Evolutionary conservation across 2,888 invertebrate genomes (phyloP), one percentile per base, ranked within the genome.

Genomic region (Metacarcinus magister): DNA sequence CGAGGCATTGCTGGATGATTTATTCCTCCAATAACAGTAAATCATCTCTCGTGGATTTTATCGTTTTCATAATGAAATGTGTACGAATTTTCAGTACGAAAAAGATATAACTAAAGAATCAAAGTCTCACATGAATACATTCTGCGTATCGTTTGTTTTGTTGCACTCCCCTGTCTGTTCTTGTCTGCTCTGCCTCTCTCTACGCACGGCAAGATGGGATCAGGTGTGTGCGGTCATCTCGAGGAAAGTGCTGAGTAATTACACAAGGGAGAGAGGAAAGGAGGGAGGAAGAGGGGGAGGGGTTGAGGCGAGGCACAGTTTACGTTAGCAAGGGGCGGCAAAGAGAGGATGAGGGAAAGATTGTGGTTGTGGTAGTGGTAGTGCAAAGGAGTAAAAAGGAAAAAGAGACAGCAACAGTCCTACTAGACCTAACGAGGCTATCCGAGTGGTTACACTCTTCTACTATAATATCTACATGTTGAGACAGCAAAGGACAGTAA

Each of bases 171-270:
- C 16, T 16, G 54, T 10, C 54, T 16, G n/a, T 67, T 4, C 2
- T 16, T 19, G 67, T 82, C 32, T 82, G 32, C 82, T 8, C 5
- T 13, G 82, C 67, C n/a, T 67, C 67, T n/a, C 67, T n/a, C 54
- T 10, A 16, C 54, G 16, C 23, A 23, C 23, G 67, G 67, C 23
- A 67, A 32, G 82, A 32, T 32, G 32, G 32, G 32, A 82, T 23
- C 82, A 82, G 82, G 82, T 82, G 82, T 82, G 82, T 82, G 32
- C 32, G 82, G 82, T 82, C 82, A 82, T 82, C 82, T 82, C 10
- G n/a, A 54, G 48, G 39, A 67, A 67, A 28, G 43, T n/a, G 93
- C 48, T n/a, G 93, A 60, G 93, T 60, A 32, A 43, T 13, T 28
- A 43, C n/a, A 32, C 32, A 13, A 28, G 93, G 75, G 39, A 32